Percentiles rank a stretch among this genome's conserved stretches.
Evolutionary conservation across 2,113 vertebrate species (phyloP).

Genomic region (Ailurus styani): DNA sequence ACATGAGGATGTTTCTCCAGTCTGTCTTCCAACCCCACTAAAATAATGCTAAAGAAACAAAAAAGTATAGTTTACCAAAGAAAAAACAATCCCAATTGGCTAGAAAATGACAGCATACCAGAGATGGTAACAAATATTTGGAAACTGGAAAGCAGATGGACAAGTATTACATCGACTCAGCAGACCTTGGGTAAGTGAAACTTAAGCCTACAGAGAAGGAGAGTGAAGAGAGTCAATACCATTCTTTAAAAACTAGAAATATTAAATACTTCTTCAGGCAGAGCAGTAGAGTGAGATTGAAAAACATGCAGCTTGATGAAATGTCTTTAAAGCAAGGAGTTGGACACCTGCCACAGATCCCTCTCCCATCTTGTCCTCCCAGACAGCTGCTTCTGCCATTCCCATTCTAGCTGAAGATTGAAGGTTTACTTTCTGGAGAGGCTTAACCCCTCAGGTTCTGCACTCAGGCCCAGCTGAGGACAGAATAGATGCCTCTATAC

Average conservation of each 20-base stretch:
- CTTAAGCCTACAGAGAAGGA: not conserved
- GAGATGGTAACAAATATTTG: not conserved
- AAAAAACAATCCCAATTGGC: not conserved
- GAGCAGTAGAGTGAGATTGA: not conserved
- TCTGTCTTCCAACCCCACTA: not conserved
- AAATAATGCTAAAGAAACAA: not conserved
- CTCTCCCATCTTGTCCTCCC: not conserved
- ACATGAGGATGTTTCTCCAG: not conserved
- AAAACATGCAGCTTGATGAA: not conserved
- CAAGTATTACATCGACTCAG: not conserved
- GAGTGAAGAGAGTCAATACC: not conserved
- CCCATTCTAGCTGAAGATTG: not conserved
- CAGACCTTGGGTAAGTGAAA: not conserved
- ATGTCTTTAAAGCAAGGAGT: not conserved
- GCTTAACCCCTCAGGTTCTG: not conserved
- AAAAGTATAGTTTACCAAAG: not conserved
- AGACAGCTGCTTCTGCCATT: not conserved
- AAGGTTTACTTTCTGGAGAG: not conserved
- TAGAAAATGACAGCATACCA: not conserved
- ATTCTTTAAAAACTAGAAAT: not conserved
- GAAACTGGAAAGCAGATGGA: not conserved
- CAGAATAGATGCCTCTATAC: not conserved
- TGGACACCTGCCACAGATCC: not conserved
- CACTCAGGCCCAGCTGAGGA: not conserved
- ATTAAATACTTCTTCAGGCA: not conserved